Evolutionary conservation across 1,140 invertebrate species (phyloP), one percentile per base, ranked within the genome.

Genomic region (Gonioctena quinquepunctata): DNA sequence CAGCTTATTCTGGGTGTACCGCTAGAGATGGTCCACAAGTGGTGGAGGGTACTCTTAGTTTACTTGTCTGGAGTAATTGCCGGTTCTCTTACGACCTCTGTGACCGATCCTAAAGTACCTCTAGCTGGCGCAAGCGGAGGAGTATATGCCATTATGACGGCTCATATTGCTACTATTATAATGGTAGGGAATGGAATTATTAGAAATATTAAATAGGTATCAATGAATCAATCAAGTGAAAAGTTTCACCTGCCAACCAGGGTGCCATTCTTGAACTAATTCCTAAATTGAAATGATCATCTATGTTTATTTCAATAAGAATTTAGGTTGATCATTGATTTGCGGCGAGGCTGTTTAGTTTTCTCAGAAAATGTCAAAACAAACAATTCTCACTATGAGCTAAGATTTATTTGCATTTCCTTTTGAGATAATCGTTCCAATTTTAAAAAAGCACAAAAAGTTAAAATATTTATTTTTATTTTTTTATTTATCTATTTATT

Each of bases 121-220:
- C 84, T 99, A 3, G 96, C 96, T 5, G 97, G 97, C 19, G 97
- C 97, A 2, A 97, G 95, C 27, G 97, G 96, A 8, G 97, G 97
- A 0, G 96, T 97, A 0, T 99, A 99, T 82, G 94, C 97, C 3
- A 79, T 99, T 2, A 94, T 99, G 16, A 93, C 96, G 0, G 97
- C 96, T 5, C 97, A 99, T 80, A 88, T 99, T 49, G 94, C 97
- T 8, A 96, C 94, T 23, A 93, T 99, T 27, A 90, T 98, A 69
- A 91, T 98, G 89, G 94, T 95, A 21, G 19, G 52, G 11, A 11
- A 54, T n/a, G n/a, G n/a, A n/a, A n/a, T n/a, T n/a, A n/a, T n/a
- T 42, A 7, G 33, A 42, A 42, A 42, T 42, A 42, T 7, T 42
- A 7, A 7, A 7, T 42, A n/a, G 33, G n/a, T 7, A 6, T n/a